phyloP scores from a whole-genome alignment of 2,113 vertebrate species.

The Paramormyrops kingsleyae region DNA sequence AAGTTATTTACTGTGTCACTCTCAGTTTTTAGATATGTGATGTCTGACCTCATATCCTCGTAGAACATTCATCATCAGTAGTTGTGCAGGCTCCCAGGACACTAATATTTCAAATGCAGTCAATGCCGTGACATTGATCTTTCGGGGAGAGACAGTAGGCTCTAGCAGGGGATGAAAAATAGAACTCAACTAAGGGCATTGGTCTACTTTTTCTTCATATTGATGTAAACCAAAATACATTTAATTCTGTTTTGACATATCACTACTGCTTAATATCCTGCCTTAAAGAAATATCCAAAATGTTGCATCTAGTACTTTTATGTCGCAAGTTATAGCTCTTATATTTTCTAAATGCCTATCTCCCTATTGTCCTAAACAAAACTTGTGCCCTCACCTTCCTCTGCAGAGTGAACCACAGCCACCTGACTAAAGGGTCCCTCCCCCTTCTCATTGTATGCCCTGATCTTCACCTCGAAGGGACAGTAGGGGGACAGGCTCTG shows the following conservation, averaged over 20 bases:
- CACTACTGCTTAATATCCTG: neutral
- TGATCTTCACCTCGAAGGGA: constrained; percentile 90
- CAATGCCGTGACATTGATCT: constrained; percentile 70
- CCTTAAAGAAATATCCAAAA: neutral
- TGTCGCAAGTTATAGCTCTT: neutral
- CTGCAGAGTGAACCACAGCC: constrained; percentile 78
- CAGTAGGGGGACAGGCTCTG: constrained; percentile 76
- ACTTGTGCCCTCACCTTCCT: constrained; percentile 71
- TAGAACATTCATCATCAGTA: constrained; percentile 67
- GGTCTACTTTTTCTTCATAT: neutral
- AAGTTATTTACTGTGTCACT: neutral
- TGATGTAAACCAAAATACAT: neutral
- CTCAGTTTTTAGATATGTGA: no score
- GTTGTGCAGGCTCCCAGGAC: constrained; percentile 80
- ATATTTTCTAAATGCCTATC: neutral
- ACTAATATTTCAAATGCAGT: constrained; percentile 86
- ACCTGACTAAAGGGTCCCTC: constrained; percentile 88
- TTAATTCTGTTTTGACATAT: neutral
- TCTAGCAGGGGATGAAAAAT: constrained; percentile 55
- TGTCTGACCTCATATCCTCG: constrained; percentile 83
- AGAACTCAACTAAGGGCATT: neutral
- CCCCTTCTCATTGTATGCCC: constrained; percentile 81
- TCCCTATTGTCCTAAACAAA: neutral
- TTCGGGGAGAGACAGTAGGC: constrained; percentile 73
- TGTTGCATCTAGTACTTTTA: neutral